Conservation (phyloP, 2,113 vertebrate genomes). For the Drymodes brunneopygia region DNA sequence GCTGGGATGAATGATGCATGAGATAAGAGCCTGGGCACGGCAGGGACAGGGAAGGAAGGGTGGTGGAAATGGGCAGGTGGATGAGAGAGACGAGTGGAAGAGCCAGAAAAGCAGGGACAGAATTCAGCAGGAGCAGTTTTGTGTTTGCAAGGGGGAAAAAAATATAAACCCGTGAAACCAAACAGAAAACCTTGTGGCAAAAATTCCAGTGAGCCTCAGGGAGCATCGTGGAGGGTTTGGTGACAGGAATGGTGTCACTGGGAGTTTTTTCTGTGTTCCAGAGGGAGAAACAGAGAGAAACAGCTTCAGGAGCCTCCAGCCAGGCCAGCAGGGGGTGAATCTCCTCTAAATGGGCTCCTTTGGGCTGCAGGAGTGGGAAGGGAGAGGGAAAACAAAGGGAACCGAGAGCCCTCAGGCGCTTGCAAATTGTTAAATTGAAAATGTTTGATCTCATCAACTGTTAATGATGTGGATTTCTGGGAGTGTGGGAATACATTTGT, state of each 20-base stretch:
- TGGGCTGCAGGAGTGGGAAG: neutral
- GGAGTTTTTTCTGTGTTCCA: neutral
- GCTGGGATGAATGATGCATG: slow-evolving; percentile 30
- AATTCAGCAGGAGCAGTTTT: neutral
- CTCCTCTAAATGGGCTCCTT: neutral
- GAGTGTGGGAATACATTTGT: rapidly evolving
- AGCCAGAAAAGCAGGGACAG: neutral
- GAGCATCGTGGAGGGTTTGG: neutral
- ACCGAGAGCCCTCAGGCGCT: neutral
- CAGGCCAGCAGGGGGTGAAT: neutral
- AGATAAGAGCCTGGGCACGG: neutral
- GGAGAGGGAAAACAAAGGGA: neutral
- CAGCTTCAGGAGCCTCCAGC: neutral
- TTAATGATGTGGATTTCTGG: neutral
- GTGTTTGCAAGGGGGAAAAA: neutral
- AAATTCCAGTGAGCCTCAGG: neutral
- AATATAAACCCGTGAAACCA: neutral
- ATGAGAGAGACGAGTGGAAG: neutral
- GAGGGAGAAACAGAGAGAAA: neutral
- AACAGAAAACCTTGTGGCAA: neutral
- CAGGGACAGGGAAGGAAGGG: neutral
- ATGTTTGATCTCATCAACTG: neutral
- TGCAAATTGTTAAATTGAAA: neutral
- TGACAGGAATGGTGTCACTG: neutral
- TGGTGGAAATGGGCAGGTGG: neutral